Percentiles rank a stretch among this genome's conserved stretches.
These are phyloP conservation scores for Ligdia adustata DNA, from an alignment of 2,888 invertebrate genomes.

Conservation along the genomic window DNA sequence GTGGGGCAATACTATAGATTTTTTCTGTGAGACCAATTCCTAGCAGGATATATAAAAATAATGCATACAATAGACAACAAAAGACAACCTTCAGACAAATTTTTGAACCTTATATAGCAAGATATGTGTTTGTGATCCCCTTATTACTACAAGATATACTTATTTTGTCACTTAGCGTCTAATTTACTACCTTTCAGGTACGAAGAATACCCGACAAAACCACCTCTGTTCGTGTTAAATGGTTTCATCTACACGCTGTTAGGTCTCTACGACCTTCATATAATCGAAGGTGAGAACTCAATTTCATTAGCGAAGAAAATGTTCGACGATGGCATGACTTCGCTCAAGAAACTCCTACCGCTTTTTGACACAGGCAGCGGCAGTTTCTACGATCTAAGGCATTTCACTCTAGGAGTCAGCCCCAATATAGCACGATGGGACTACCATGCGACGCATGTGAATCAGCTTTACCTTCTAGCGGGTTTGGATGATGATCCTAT, in stretches of 20 bases:
- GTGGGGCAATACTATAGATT: too few species aligned
- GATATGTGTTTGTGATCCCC: too few species aligned
- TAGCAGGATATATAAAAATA: too few species aligned
- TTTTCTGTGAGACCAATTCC: too few species aligned
- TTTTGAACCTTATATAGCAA: too few species aligned
- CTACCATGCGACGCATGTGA: conserved; percentile 99
- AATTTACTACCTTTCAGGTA: too few species aligned
- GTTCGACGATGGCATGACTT: conserved; percentile 93
- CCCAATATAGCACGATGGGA: conserved; percentile 99
- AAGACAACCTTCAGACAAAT: too few species aligned
- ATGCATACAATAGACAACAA: too few species aligned
- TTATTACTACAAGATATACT: too few species aligned
- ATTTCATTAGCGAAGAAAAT: conserved; percentile 89
- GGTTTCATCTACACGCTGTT: conserved; percentile 99
- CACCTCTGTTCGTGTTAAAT: conserved; percentile 97
- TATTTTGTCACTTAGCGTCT: too few species aligned
- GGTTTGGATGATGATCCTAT: conserved; percentile 94
- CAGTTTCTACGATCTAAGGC: conserved; percentile 97
- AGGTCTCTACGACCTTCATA: conserved; percentile 97
- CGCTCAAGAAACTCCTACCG: conserved; percentile 93
- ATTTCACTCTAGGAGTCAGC: conserved; percentile 94
- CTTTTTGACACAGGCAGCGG: conserved; percentile 98
- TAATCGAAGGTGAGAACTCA: conserved; percentile 88
- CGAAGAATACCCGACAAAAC: conserved; percentile 99
- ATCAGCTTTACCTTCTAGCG: conserved; percentile 94